phyloP scores from a whole-genome alignment of 2,113 vertebrate genomes.

The Cervus canadensis region DNA sequence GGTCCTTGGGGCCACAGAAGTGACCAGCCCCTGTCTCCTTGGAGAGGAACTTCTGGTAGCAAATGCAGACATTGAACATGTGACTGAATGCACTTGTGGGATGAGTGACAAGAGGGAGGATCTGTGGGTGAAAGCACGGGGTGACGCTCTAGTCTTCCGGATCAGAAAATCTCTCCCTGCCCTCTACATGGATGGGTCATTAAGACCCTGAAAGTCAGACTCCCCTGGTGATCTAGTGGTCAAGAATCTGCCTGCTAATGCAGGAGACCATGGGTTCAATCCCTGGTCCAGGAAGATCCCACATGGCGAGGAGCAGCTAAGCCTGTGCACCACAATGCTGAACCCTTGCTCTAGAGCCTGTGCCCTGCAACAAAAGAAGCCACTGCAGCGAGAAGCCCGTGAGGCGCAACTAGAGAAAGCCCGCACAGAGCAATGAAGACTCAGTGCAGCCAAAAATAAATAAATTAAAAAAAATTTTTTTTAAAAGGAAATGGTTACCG shows the following conservation, averaged over 20 bases:
- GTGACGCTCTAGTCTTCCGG: neutral
- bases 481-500: neutral
- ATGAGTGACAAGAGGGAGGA: neutral
- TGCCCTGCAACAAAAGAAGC: neutral
- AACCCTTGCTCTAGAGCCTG: neutral
- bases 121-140: too few relatives aligned
- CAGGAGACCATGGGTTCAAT: neutral
- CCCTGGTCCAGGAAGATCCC: neutral
- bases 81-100: fast-evolving
- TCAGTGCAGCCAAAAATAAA: neutral
- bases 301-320: neutral
- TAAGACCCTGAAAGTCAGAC: neutral
- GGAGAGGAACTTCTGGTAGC: neutral
- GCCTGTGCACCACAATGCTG: neutral
- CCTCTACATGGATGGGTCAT: neutral
- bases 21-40: neutral
- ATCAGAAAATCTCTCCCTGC: neutral
- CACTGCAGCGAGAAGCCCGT: neutral
- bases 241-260: neutral
- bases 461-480: neutral
- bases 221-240: neutral
- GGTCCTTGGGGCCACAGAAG: neutral
- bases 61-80: fast-evolving
- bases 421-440: neutral
- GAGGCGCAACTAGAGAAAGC: neutral